Evolutionary conservation across 2,113 vertebrate genomes (phyloP).

Genomic region (Semnornis frantzii): DNA sequence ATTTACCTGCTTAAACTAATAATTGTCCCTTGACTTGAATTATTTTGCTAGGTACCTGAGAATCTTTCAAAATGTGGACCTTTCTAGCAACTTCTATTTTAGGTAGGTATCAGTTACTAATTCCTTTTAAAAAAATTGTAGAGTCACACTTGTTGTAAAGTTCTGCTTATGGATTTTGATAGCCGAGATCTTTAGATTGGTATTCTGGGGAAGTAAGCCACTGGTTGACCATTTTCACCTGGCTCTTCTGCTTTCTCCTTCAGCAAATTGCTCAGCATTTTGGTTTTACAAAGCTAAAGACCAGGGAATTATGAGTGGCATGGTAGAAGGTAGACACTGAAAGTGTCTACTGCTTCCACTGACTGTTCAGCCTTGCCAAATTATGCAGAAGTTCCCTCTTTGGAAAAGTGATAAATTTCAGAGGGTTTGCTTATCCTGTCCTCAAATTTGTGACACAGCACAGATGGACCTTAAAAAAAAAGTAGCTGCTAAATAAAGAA

Average conservation of each 20-base stretch:
- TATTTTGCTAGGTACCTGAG: conserved; percentile 86
- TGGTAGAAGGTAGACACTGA: neutral
- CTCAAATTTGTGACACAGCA: neutral
- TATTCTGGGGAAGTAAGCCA: neutral
- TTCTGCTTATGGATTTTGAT: neutral
- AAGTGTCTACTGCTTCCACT: neutral
- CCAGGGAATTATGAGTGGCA: neutral
- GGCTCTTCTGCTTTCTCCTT: neutral
- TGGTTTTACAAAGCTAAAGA: neutral
- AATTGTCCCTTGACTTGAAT: neutral
- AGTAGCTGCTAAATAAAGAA: neutral
- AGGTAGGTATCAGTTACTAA: conserved; percentile 79
- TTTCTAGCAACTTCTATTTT: conserved; percentile 99
- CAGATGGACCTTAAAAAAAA: neutral
- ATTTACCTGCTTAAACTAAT: neutral
- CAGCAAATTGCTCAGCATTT: neutral
- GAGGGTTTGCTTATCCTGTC: neutral
- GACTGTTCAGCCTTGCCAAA: neutral
- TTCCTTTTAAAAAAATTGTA: neutral
- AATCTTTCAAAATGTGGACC: conserved; percentile 97
- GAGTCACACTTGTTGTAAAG: neutral
- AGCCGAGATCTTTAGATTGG: neutral
- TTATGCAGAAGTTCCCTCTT: neutral
- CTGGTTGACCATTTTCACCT: neutral
- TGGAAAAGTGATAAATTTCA: neutral